Base-by-base conservation (phyloP, 2,113 vertebrate species). In the Romanogobio albipinnatus region DNA sequence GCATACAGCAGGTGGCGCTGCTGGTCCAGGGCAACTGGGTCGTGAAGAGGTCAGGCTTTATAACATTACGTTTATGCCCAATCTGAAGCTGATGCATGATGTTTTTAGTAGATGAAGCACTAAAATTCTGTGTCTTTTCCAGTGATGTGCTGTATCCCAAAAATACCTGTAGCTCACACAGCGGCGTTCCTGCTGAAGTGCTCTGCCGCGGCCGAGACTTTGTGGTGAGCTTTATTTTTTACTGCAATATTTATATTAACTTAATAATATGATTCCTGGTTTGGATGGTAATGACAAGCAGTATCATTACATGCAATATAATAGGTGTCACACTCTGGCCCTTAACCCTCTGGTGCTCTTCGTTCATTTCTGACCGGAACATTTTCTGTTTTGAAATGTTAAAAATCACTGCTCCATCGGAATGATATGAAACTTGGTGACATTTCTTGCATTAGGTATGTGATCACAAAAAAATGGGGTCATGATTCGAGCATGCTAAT, bases 21-120 rank as follows among this genome's bases (percentile, higher is more conserved):
- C 92, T 99, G 84, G 97, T 99, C 81, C 98, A 99, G 91, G 98
- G 98, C 29, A 99, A 98, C 94, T 99, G 98, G 98, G 98, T 99
- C 5, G 97, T 99, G 5, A 99, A 99, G 91, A 99, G 98, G 98
- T 98, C 91, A 81, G 93, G 17, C 4, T 22, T 3, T 11, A 19
- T 14, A 39, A 8, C 11, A 17, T 17, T 49, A 3, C 17, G 2
- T 19, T 19, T 1, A 56, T 56, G 53, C 47, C 2, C 3, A 47
- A 47, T 47, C 10, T 47, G 45, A 24, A 66, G 26, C 22, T 43
- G 1, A 47, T 15, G 22, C 22, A 15, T 36, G 9, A 68, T 1
- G 29, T 19, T 19, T 19, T 36, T 2, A 19, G 29, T 36, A 68
- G 29, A 36, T 19, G 4, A 70, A 22, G 66, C 4, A 17, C 36